Evolutionary conservation across 2,113 vertebrate genomes (phyloP), one percentile per base, ranked within the genome.

Genomic region (Excalfactoria chinensis): DNA sequence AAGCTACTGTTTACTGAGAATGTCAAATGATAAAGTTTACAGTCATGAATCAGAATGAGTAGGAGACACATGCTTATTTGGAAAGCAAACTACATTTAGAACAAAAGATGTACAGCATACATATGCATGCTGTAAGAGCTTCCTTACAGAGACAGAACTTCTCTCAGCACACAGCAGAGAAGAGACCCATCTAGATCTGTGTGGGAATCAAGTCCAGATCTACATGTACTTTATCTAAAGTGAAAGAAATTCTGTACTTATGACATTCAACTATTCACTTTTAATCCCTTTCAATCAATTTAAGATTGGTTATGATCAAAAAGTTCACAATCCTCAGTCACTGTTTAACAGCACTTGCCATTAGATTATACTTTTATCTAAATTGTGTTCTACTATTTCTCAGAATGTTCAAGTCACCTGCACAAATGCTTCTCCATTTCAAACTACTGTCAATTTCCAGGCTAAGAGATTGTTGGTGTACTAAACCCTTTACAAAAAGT

Each of bases 11-110:
- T 96, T 91, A 95, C 49, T 62, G 51, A 83, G 68, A 93, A 90
- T 88, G 86, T 64, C 72, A 77, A 92, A 94, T 94, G 53, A 96
- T 93, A 73, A 73, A 81, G 28, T 73, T 88, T 80, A 69, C 22
- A 32, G 13, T 32, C 85, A 71, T 93, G 95, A 96, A 95, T 94
- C 77, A 93, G 92, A 95, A 78, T 34, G 59, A 83, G 84, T 19
- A 90, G 80, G 51, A 92, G 88, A 86, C 23, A 20, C 63, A 49
- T 15, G 46, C 51, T 93, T 80, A 60, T 91, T 86, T 95, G 88
- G 74, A 92, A 89, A 77, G 66, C 35, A 89, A 73, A 35, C 58
- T 89, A 67, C 69, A 92, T 76, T 92, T 89, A 92, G 77, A 73
- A 43, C 37, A 6, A 59, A 92, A 87, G 49, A 86, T 16, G 32